A percentile compares a stretch with the other conserved stretches of the same genome.
Evolutionary conservation across 2,888 invertebrate species (phyloP).

Genomic region (Lasius platythorax): DNA sequence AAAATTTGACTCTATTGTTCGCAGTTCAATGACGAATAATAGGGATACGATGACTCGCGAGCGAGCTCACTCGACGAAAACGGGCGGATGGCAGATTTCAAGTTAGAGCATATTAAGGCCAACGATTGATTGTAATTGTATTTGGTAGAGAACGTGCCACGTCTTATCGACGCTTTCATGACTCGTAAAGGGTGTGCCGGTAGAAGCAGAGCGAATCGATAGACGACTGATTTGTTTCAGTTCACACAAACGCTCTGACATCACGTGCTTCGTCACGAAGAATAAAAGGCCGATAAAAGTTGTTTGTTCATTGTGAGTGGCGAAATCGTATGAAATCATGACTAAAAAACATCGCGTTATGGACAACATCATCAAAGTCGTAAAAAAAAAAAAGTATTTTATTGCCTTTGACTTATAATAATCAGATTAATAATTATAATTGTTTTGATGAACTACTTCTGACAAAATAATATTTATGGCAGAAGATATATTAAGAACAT

Average conservation of each 20-base stretch:
- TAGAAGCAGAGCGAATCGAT: constrained; percentile 11
- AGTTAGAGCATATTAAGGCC: constrained; percentile 19
- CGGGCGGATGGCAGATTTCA: not conserved
- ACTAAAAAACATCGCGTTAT: not conserved
- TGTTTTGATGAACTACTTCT: not conserved
- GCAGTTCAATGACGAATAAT: constrained; percentile 34
- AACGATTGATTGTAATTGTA: constrained; percentile 33
- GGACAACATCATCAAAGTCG: not conserved
- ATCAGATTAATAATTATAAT: not conserved
- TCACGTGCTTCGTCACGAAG: not conserved
- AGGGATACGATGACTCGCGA: constrained; percentile 26
- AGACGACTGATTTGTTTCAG: constrained; percentile 29
- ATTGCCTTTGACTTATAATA: not conserved
- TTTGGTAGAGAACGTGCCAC: constrained; percentile 1
- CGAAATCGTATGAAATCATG: not conserved
- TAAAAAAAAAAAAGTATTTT: not conserved
- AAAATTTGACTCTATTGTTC: constrained; percentile 51
- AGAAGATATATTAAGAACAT: not conserved
- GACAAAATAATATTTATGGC: not conserved
- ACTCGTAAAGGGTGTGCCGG: constrained; percentile 10
- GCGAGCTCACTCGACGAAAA: not conserved
- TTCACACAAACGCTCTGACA: not conserved
- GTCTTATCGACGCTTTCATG: not conserved
- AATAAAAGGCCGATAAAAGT: constrained; percentile 10
- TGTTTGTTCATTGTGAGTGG: not conserved